Conservation (phyloP, 2,888 invertebrate species). For the Orthosia gracilis region DNA sequence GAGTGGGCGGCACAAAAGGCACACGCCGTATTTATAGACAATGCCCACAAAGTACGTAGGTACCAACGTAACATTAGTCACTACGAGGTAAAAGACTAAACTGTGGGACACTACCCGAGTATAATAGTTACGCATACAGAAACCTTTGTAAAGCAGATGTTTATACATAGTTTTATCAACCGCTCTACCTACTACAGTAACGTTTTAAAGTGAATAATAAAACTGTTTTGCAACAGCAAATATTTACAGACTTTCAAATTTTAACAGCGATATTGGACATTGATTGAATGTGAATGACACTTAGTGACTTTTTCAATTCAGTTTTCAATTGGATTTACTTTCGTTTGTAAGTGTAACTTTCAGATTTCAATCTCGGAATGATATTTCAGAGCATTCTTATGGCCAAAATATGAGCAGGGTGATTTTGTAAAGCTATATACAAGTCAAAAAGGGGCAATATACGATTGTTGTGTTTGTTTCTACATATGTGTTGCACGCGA, state of each 20-base stretch:
- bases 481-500: conserved; percentile 82
- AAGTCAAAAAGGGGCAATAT: conserved; percentile 21
- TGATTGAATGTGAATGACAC: conserved; percentile 29
- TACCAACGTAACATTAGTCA: conserved; percentile 60
- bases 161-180: conserved; percentile 61
- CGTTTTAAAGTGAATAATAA: conserved; percentile 42
- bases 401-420: neutral
- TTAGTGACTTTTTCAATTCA: conserved; percentile 37
- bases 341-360: conserved; percentile 45
- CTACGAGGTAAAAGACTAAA: conserved; percentile 65
- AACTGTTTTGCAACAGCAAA: conserved; percentile 36
- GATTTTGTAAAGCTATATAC: conserved; percentile 8
- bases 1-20: conserved; percentile 74
- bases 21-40: conserved; percentile 72
- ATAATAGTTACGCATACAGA: conserved; percentile 57
- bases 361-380: conserved; percentile 27
- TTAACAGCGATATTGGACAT: conserved; percentile 21
- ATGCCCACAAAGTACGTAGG: conserved; percentile 59
- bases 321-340: conserved; percentile 46
- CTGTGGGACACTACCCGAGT: conserved; percentile 49
- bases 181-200: conserved; percentile 37
- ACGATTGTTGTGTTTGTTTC: conserved; percentile 72
- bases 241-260: conserved; percentile 36
- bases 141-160: conserved; percentile 66
- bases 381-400: conserved; percentile 30